Percentiles rank a stretch among this genome's conserved stretches.
Conservation (phyloP, 1,140 invertebrate genomes). For the Orchesella cincta region DNA sequence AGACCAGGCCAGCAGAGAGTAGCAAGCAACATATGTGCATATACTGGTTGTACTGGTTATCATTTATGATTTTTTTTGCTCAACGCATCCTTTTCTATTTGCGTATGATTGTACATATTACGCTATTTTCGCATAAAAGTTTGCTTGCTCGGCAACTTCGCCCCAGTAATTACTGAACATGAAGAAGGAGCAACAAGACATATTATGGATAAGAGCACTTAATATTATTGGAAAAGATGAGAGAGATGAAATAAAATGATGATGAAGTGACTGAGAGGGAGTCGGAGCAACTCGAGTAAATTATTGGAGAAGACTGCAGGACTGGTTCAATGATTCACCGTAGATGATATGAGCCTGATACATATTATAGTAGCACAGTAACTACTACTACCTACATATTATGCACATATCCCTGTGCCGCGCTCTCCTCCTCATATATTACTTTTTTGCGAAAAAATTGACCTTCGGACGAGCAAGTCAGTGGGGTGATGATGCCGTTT, state of each 20-base stretch:
- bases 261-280: too few species aligned
- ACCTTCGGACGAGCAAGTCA: constrained; percentile 26
- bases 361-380: too few species aligned
- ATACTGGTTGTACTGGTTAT: neutral
- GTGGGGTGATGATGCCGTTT: neutral
- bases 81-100: neutral
- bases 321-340: constrained; percentile 9
- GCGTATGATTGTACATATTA: too few species aligned
- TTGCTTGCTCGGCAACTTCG: neutral
- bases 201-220: neutral
- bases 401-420: too few species aligned
- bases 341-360: too few species aligned
- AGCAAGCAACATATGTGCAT: neutral
- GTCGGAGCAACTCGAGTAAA: too few species aligned
- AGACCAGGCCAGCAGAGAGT: neutral
- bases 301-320: neutral
- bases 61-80: neutral
- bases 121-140: too few species aligned
- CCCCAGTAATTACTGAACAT: constrained; percentile 2
- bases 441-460: constrained; percentile 6
- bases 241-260: too few species aligned
- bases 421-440: neutral
- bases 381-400: too few species aligned
- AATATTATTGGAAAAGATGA: neutral
- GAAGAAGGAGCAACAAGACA: too few species aligned